Conservation (phyloP, 1,140 invertebrate species). For the fruit fly (Drosophila melanogaster) region DNA sequence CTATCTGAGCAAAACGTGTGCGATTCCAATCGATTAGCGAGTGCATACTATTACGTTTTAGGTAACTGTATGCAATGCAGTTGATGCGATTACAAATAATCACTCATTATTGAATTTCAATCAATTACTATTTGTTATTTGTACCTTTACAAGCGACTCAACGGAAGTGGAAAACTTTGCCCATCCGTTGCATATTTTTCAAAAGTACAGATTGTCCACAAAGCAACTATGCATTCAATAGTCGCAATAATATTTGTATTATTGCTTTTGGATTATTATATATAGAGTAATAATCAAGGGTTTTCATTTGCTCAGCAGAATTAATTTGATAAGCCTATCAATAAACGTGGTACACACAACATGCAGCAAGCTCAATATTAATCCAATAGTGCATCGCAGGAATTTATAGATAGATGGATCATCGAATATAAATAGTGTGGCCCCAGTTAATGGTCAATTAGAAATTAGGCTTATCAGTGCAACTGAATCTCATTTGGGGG, state of each 20-base stretch:
- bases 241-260: background rate
- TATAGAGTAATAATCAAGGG: background rate
- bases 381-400: background rate
- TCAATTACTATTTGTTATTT: background rate
- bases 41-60: slow-evolving; percentile 10
- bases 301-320: slow-evolving; percentile 13
- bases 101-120: background rate
- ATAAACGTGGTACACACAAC: background rate
- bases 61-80: background rate
- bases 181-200: background rate
- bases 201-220: background rate
- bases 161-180: no score
- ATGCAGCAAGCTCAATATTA: background rate
- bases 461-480: background rate
- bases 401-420: background rate
- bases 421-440: background rate
- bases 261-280: background rate
- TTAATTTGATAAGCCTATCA: slow-evolving; percentile 27
- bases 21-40: slow-evolving; percentile 1
- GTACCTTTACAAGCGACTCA: no score
- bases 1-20: slow-evolving; percentile 1
- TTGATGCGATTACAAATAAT: background rate
- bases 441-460: background rate
- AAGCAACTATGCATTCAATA: no score
- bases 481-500: background rate